Evolutionary conservation across 2,113 vertebrate species (phyloP).

Genomic region (Platanista minor): DNA sequence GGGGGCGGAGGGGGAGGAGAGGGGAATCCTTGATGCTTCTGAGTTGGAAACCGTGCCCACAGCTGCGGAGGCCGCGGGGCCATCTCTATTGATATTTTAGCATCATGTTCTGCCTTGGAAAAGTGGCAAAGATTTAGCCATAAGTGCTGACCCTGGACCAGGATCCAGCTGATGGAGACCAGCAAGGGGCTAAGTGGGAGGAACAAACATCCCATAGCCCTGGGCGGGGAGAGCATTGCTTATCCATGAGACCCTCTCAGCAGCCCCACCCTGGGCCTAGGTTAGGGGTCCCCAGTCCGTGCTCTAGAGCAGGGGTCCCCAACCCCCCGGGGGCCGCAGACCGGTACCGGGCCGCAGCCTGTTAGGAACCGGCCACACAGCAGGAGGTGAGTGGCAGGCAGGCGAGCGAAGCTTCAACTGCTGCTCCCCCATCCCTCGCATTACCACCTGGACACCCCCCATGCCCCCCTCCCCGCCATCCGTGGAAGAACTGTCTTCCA

Average conservation of each 20-base stretch:
- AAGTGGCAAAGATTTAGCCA: not conserved
- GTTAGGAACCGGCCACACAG: no score
- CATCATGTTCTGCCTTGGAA: not conserved
- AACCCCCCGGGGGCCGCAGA: no score
- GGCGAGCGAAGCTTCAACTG: no score
- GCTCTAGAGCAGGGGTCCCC: no score
- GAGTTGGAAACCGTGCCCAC: slow-evolving; percentile 51
- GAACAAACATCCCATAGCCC: no score
- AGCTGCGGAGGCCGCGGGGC: not conserved
- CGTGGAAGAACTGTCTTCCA: no score
- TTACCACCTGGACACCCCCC: no score
- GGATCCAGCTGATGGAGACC: not conserved
- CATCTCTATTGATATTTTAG: slow-evolving; percentile 39
- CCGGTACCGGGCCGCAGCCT: no score
- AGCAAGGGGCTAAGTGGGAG: not conserved
- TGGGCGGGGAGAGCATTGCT: no score
- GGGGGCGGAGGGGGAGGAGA: slow-evolving; percentile 42
- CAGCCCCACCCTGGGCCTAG: not conserved
- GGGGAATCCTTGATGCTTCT: slow-evolving; percentile 79
- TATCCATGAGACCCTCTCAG: not conserved
- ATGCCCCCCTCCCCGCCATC: no score
- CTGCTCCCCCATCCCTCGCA: no score
- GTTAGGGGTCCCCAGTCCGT: not conserved
- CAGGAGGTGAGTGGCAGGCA: no score
- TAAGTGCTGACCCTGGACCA: not conserved